Percentiles rank a stretch among this genome's conserved stretches.
These are phyloP conservation scores for Pangasius krempfi DNA, from an alignment of 2,797 vertebrate genomes.

Conservation along the genomic window DNA sequence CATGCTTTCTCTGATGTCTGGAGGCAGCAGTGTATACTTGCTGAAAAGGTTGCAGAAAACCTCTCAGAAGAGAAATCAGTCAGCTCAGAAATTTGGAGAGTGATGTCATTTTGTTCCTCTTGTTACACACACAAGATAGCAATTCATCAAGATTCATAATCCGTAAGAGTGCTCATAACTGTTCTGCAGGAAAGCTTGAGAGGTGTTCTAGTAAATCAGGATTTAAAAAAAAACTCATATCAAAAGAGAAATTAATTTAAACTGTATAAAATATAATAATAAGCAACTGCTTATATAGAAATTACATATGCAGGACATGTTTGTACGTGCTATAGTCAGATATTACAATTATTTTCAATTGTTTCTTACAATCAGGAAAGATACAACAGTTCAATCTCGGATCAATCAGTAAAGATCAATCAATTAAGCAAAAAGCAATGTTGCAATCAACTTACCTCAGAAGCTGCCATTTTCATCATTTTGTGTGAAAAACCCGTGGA, in stretches of 20 bases:
- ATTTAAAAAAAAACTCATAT: neutral
- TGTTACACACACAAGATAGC: constrained; percentile 2
- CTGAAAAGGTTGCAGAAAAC: neutral
- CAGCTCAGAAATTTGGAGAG: neutral
- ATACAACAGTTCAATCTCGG: neutral
- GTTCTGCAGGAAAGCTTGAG: neutral
- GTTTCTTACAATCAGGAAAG: neutral
- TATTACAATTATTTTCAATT: neutral
- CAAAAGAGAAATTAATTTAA: neutral
- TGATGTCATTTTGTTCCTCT: neutral
- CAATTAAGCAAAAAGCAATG: neutral
- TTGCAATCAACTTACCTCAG: too few relatives aligned
- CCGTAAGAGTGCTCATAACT: neutral
- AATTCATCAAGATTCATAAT: constrained; percentile 8
- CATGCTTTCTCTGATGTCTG: neutral
- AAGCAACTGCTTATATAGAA: neutral
- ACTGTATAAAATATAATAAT: neutral
- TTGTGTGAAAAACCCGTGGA: too few relatives aligned
- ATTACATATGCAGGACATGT: neutral
- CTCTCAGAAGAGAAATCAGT: neutral
- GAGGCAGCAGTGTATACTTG: neutral
- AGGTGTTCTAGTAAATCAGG: neutral
- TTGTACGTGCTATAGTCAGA: neutral
- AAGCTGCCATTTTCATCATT: too few relatives aligned
- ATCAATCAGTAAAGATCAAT: too few relatives aligned